Base-by-base conservation (phyloP, 2,113 vertebrate genomes). In the Circaetus gallicus region DNA sequence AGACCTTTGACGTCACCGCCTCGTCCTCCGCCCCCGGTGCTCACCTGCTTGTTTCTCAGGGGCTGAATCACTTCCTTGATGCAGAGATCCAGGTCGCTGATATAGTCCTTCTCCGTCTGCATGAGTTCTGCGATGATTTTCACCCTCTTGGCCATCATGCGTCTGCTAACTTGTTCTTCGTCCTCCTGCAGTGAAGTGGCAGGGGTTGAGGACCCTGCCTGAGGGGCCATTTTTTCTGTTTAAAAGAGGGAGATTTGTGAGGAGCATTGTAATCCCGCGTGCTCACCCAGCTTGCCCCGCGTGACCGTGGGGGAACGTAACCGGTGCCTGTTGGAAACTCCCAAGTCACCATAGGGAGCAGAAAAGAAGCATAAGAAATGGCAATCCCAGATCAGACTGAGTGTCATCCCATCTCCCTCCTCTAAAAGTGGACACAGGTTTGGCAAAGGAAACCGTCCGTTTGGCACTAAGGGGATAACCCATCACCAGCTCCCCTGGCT, bases 111-210 rank as follows among this genome's bases (percentile, higher is more conserved):
- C 87, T 99, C 99, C 0, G 99, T 99, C 98, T 99, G 99, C 56
- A 99, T 86, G 38, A 99, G 98, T 93, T 99, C 99, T 89, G 98
- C 79, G 3, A 99, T 99, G 97, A 99, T 98, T 96, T 99, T 99
- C 16, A 96, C 97, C 85, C 99, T 99, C 90, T 97, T 99, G 59
- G 94, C 98, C 99, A 99, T 99, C 98, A 99, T 99, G 74, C 97
- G 96, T 12, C 40, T 94, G 21, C 96, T 97, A 34, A 98, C 74
- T 21, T 97, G 95, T 95, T 99, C 99, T 78, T 99, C 98, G 0
- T 98, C 98, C 90, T 99, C 98, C 73, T 98, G 86, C 0, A 45
- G 93, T 0, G 86, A 97, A 20, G 98, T 96, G 8, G 97, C 87
- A 18, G 97, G 93, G 3, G 93, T 88, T 24, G 93, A 74, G 31